phyloP scores from a whole-genome alignment of 2,797 vertebrate species.

The Onychomys arenicola region DNA sequence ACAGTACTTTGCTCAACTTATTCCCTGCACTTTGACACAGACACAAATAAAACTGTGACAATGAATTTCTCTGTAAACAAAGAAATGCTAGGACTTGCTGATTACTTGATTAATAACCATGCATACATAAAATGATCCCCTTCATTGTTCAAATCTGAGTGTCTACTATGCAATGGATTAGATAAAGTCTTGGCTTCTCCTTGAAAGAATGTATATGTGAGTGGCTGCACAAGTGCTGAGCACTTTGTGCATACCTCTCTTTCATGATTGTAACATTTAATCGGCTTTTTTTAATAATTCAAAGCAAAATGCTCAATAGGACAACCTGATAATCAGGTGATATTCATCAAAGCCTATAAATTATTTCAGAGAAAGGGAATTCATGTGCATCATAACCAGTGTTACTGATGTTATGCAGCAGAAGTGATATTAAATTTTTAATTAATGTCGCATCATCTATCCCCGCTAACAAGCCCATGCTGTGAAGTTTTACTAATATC shows the following conservation, averaged over 20 bases:
- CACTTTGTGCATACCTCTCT: not conserved
- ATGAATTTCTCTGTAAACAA: constrained; percentile 1
- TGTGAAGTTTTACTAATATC: not conserved
- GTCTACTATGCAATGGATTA: not conserved
- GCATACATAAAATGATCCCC: not conserved
- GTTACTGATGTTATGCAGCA: not conserved
- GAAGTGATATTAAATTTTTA: not conserved
- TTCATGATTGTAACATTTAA: constrained; percentile 38
- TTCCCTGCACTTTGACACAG: not conserved
- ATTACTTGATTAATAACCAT: constrained; percentile 24
- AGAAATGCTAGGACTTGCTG: not conserved
- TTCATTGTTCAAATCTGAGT: constrained; percentile 11
- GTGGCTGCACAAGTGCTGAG: not conserved
- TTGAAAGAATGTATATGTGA: not conserved
- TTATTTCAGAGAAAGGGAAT: not conserved
- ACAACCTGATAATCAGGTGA: not conserved
- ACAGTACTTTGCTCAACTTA: not conserved
- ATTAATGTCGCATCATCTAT: not conserved
- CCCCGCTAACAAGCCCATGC: not conserved
- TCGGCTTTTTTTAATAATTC: not conserved
- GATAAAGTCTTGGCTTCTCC: not conserved
- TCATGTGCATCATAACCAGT: not conserved
- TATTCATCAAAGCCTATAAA: not conserved
- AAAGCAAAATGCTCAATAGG: constrained; percentile 25
- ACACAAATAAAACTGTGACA: not conserved